These are phyloP conservation scores for Cynocephalus volans DNA, from an alignment of 2,113 vertebrate genomes.

Conservation along the genomic window DNA sequence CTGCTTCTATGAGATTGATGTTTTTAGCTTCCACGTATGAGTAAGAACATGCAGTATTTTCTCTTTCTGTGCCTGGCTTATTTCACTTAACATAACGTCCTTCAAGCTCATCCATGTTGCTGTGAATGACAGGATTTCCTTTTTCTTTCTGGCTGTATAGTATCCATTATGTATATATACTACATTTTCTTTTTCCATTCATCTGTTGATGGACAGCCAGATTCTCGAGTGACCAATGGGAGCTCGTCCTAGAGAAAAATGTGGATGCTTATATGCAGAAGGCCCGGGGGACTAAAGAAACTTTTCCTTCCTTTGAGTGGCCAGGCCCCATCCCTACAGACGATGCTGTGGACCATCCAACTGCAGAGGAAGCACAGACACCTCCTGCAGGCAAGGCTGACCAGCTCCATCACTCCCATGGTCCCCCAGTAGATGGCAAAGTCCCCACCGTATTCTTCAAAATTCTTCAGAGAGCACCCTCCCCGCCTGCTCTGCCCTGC, in stretches of 20 bases:
- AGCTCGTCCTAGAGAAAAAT: constrained; percentile 46
- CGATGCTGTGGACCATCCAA: background rate
- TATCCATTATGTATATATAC: no score
- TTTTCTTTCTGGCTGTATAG: no score
- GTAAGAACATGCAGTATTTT: no score
- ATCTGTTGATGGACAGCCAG: background rate
- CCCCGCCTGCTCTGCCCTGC: background rate
- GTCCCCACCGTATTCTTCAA: background rate
- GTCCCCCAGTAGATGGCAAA: accelerated
- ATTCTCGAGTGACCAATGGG: background rate
- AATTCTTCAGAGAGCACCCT: background rate
- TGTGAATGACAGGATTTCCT: no score
- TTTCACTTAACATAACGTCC: no score
- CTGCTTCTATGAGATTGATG: no score
- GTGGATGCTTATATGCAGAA: background rate
- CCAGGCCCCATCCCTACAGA: no score
- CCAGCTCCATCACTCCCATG: accelerated
- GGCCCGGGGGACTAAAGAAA: background rate
- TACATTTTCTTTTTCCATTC: no score
- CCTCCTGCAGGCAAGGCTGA: background rate
- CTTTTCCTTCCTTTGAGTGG: background rate
- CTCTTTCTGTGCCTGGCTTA: no score
- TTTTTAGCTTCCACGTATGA: no score
- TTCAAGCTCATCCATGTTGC: no score
- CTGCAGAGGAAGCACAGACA: no score